A percentile compares a stretch with the other conserved stretches of the same genome.
These are phyloP conservation scores for Podarcis raffonei DNA, from an alignment of 2,113 vertebrate genomes.

Conservation along the genomic window DNA sequence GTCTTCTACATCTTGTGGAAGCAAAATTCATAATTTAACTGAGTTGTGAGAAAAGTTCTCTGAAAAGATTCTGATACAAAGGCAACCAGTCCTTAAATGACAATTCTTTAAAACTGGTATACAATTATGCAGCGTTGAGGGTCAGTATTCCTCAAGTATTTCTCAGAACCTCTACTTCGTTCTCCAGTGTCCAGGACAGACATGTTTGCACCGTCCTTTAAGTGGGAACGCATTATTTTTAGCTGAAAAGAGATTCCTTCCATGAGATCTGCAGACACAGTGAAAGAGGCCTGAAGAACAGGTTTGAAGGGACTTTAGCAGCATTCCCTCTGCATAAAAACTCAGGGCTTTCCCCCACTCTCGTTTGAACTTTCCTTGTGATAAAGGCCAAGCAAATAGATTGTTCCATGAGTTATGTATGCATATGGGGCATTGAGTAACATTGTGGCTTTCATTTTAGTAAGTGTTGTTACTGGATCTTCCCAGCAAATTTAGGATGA, in stretches of 20 bases:
- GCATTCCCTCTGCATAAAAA: background rate
- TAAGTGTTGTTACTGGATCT: background rate
- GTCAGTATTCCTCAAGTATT: background rate
- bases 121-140: background rate
- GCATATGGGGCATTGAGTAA: background rate
- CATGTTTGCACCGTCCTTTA: background rate
- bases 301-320: background rate
- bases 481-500: constrained; percentile 3
- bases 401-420: background rate
- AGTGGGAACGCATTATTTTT: background rate
- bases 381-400: background rate
- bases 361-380: background rate
- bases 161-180: background rate
- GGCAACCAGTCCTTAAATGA: background rate
- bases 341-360: background rate
- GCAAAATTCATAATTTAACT: too few relatives aligned
- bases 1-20: too few relatives aligned
- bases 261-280: background rate
- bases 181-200: background rate
- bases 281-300: background rate
- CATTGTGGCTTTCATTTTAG: background rate
- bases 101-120: background rate
- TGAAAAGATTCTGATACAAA: background rate
- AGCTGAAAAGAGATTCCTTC: background rate
- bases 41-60: too few relatives aligned